Conservation (phyloP, 64 coral and sea anemone genomes). For the Stichodactyla helianthus region DNA sequence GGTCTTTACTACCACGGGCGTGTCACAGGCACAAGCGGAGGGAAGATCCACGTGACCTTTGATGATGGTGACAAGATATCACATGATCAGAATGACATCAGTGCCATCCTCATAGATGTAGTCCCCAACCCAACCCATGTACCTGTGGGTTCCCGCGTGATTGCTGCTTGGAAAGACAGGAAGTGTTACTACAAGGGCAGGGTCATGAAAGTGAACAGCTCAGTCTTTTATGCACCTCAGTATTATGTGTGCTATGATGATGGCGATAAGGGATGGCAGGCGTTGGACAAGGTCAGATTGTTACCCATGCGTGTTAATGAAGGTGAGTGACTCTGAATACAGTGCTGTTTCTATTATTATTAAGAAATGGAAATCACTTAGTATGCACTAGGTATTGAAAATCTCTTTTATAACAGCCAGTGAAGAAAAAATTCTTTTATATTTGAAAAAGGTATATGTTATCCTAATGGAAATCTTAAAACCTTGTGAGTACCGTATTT, state of each 20-base stretch:
- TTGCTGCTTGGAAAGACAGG: constrained; percentile 34
- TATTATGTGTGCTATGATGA: constrained; percentile 58
- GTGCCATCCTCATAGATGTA: neutral
- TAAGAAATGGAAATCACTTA: no score
- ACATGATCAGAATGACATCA: constrained; percentile 12
- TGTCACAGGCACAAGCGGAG: neutral
- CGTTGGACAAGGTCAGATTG: constrained; percentile 29
- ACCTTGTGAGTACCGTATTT: no score
- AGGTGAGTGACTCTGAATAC: neutral
- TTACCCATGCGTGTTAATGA: constrained; percentile 57
- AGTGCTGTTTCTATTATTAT: no score
- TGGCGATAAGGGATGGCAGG: constrained; percentile 53
- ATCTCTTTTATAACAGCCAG: no score
- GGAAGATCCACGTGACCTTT: constrained; percentile 31
- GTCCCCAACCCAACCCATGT: constrained; percentile 20
- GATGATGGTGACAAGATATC: constrained; percentile 24
- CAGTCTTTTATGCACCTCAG: constrained; percentile 34
- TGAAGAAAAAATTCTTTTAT: no score
- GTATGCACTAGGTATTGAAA: no score
- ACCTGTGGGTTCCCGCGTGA: constrained; percentile 43
- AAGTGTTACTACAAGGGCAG: constrained; percentile 44
- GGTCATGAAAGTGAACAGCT: constrained; percentile 31
- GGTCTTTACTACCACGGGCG: constrained; percentile 36
- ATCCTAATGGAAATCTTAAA: no score
- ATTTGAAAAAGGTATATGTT: no score